Evolutionary conservation across 2,797 vertebrate genomes (phyloP).

Genomic region (Ciconia nigra): DNA sequence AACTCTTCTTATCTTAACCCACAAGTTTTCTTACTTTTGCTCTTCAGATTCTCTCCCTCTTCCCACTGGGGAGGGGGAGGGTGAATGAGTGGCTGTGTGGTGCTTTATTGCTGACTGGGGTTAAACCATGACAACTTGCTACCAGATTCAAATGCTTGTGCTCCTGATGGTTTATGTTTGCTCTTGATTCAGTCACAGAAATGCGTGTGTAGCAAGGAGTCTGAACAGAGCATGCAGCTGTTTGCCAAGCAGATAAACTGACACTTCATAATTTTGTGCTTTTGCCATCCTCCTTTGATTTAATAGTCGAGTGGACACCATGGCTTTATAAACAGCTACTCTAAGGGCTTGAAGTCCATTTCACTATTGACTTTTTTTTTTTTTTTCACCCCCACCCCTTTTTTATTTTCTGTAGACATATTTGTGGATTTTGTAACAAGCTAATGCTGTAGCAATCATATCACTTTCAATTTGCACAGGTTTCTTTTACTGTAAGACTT

Average conservation of each 20-base stretch:
- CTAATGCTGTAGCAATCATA: neutral
- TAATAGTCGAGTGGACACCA: neutral
- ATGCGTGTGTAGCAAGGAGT: neutral
- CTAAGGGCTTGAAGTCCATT: neutral
- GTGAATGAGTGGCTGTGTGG: too few relatives aligned
- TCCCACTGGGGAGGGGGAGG: too few relatives aligned
- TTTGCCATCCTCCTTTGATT: neutral
- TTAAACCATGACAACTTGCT: neutral
- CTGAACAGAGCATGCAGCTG: neutral
- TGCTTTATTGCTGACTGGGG: too few relatives aligned
- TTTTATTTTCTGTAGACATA: neutral
- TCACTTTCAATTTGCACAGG: neutral
- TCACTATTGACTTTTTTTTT: neutral
- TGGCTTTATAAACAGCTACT: neutral
- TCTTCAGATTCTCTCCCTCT: too few relatives aligned
- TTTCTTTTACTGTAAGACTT: neutral
- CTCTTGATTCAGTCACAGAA: neutral
- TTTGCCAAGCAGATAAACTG: neutral
- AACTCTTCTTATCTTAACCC: too few relatives aligned
- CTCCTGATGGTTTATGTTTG: slow-evolving; percentile 1
- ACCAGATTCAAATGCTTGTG: neutral
- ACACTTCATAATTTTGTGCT: neutral
- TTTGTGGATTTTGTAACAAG: neutral
- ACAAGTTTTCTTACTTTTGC: too few relatives aligned
- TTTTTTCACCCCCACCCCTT: rapidly evolving